These are phyloP conservation scores for Pedetes capensis DNA, from an alignment of 2,113 vertebrate genomes.

Conservation along the genomic window DNA sequence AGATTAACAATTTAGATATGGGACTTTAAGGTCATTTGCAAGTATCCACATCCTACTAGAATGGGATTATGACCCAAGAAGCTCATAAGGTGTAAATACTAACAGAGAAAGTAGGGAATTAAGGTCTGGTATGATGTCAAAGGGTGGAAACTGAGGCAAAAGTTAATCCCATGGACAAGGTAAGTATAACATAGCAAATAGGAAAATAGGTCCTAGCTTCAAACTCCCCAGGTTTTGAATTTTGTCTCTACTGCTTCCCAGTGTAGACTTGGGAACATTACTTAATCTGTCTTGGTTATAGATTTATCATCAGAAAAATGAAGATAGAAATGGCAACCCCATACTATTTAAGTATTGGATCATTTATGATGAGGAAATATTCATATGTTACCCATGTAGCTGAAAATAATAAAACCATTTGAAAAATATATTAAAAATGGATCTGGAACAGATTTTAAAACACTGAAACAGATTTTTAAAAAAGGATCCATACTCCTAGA, in stretches of 20 bases:
- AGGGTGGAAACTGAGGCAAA: background rate
- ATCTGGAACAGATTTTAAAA: background rate
- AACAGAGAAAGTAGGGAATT: background rate
- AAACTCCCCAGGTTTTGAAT: background rate
- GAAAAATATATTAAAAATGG: background rate
- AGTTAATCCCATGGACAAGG: too few species aligned
- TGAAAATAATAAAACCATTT: background rate
- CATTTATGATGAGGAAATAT: background rate
- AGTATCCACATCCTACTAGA: background rate
- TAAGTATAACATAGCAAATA: background rate
- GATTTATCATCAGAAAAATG: background rate
- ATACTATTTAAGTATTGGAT: background rate
- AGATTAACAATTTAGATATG: background rate
- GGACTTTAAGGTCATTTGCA: background rate
- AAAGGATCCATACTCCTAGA: background rate
- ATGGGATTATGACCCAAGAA: background rate
- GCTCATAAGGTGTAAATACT: background rate
- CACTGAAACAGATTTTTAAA: background rate
- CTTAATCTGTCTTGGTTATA: background rate
- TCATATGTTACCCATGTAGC: background rate
- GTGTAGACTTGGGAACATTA: background rate
- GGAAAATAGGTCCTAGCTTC: background rate
- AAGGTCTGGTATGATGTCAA: background rate
- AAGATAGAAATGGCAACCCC: background rate
- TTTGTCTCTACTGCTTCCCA: background rate